Evolutionary conservation across 2,888 invertebrate species (phyloP).

Genomic region (Nomada ferruginata): DNA sequence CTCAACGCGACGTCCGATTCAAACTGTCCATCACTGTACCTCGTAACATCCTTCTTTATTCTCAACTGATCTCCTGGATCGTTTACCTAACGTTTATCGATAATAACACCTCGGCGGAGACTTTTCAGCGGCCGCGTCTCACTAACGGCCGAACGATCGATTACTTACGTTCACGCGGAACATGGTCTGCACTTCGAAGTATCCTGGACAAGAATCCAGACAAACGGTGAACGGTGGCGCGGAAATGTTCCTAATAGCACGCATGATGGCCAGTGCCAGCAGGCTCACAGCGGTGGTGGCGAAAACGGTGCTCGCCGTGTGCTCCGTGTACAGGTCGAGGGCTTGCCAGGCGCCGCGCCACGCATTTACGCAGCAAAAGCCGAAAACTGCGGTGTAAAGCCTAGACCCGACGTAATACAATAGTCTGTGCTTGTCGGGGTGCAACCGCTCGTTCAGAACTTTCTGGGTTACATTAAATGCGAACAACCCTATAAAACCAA

Average conservation of each 20-base stretch:
- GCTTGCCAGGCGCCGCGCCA: constrained; percentile 94
- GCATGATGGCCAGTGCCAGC: constrained; percentile 88
- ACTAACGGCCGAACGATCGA: neutral
- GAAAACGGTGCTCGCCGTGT: constrained; percentile 86
- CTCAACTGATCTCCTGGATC: no score
- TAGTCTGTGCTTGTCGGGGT: constrained; percentile 89
- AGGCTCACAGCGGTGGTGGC: constrained; percentile 89
- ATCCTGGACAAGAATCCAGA: constrained; percentile 90
- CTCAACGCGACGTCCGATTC: no score
- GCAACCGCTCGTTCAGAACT: constrained; percentile 85
- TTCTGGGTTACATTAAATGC: constrained; percentile 89
- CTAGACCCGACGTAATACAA: constrained; percentile 90
- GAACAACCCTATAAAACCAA: constrained; percentile 90
- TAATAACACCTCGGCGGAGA: no score
- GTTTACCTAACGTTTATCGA: no score
- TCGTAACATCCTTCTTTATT: neutral
- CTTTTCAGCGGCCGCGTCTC: neutral
- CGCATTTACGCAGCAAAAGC: constrained; percentile 93
- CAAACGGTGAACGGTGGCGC: constrained; percentile 93
- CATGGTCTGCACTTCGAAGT: constrained; percentile 94
- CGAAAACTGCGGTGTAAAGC: constrained; percentile 90
- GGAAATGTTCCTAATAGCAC: constrained; percentile 91
- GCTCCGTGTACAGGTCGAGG: constrained; percentile 89
- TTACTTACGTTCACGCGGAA: constrained; percentile 91
- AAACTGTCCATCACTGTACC: no score